phyloP scores from a whole-genome alignment of 2,113 vertebrate genomes.

The Tautogolabrus adspersus region DNA sequence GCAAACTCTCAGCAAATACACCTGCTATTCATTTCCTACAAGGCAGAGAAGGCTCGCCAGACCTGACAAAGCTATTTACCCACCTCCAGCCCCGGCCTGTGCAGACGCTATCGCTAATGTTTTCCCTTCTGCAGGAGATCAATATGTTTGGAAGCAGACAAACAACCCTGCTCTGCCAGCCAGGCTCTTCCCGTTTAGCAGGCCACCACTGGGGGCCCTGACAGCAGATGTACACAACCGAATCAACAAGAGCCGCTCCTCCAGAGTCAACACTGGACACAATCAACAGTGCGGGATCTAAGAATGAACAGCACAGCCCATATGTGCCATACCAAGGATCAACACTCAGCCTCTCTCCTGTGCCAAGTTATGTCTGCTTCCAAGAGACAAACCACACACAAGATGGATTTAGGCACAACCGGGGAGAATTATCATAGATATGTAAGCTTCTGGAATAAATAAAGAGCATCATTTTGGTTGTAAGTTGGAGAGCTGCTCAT shows the following conservation, averaged over 20 bases:
- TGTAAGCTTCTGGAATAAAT: constrained; percentile 27
- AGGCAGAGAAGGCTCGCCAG: constrained; percentile 70
- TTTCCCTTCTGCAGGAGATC: constrained; percentile 85
- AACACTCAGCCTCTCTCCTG: constrained; percentile 18
- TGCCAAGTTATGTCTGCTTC: constrained; percentile 42
- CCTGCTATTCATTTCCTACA: constrained; percentile 82
- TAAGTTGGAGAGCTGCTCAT: not conserved
- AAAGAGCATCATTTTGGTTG: not conserved
- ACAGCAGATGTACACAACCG: constrained; percentile 78
- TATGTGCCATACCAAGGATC: constrained; percentile 57
- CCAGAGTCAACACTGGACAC: constrained; percentile 78
- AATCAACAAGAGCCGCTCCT: constrained; percentile 74
- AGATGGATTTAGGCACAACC: constrained; percentile 39
- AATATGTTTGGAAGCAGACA: constrained; percentile 85
- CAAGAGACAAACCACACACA: constrained; percentile 30
- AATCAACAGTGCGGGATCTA: constrained; percentile 66
- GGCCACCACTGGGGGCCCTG: constrained; percentile 75
- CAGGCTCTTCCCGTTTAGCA: constrained; percentile 74
- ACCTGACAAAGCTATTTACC: constrained; percentile 83
- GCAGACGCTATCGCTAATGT: constrained; percentile 79
- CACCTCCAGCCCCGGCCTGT: constrained; percentile 67
- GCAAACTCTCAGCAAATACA: constrained; percentile 78
- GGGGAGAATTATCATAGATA: constrained; percentile 11
- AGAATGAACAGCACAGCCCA: constrained; percentile 62
- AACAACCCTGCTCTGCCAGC: constrained; percentile 77